These are phyloP conservation scores for Hydrocynus forskahlii DNA, from an alignment of 2,797 vertebrate species.

Conservation along the genomic window DNA sequence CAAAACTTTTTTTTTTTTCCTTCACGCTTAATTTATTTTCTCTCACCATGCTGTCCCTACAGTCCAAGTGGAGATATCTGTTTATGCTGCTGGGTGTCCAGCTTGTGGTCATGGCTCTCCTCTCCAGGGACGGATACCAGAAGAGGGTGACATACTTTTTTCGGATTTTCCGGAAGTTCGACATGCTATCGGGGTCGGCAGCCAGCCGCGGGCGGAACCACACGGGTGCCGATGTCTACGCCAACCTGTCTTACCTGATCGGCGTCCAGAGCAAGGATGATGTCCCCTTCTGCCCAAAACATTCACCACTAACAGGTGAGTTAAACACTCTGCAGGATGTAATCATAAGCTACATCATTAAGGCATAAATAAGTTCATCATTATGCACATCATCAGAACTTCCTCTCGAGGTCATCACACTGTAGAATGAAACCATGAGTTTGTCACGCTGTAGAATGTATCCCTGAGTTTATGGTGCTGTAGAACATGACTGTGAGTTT, in stretches of 20 bases:
- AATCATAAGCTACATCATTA: no score
- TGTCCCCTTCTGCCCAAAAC: slow-evolving; percentile 77
- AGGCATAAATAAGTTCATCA: no score
- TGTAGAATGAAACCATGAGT: no score
- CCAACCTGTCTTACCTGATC: slow-evolving; percentile 75
- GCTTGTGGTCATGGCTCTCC: slow-evolving; percentile 81
- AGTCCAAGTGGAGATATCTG: slow-evolving; percentile 80
- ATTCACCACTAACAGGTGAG: slow-evolving; percentile 80
- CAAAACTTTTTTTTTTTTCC: not conserved
- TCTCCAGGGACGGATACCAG: slow-evolving; percentile 80
- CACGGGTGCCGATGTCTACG: slow-evolving; percentile 74
- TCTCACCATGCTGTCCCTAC: slow-evolving; percentile 69
- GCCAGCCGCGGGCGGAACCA: slow-evolving; percentile 62
- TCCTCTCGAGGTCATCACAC: no score
- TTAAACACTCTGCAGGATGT: not conserved
- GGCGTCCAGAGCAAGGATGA: slow-evolving; percentile 60
- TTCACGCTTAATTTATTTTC: not conserved
- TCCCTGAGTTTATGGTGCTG: no score
- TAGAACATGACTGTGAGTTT: no score
- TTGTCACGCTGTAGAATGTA: no score
- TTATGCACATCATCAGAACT: no score
- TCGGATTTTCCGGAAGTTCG: slow-evolving; percentile 76
- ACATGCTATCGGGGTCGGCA: slow-evolving; percentile 22
- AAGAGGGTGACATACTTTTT: slow-evolving; percentile 80
- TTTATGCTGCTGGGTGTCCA: slow-evolving; percentile 83